phyloP scores from a whole-genome alignment of 2,888 invertebrate species.

The Hipparchia sbordonii region DNA sequence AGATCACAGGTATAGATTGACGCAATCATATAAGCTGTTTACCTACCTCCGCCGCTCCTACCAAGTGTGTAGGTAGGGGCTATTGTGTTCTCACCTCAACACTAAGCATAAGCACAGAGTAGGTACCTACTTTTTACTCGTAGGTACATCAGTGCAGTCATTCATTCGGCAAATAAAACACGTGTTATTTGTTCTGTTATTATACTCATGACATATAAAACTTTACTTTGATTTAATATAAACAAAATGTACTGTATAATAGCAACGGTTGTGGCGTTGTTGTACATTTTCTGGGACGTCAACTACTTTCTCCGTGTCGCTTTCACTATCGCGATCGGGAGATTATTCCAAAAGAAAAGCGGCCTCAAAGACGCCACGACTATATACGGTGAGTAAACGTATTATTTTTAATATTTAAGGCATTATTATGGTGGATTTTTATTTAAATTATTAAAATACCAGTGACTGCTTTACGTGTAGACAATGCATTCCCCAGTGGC shows the following conservation, averaged over 20 bases:
- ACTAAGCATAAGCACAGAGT: neutral
- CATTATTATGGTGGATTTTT: neutral
- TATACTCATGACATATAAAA: neutral
- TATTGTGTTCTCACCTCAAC: no score
- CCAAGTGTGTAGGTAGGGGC: neutral
- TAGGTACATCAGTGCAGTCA: neutral
- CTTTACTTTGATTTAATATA: slow-evolving; percentile 8
- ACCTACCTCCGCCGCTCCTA: neutral
- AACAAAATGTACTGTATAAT: slow-evolving; percentile 66
- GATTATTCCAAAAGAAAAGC: slow-evolving; percentile 87
- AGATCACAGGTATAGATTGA: no score
- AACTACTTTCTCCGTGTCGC: slow-evolving; percentile 89
- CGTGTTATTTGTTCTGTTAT: slow-evolving; percentile 1
- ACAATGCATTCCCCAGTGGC: no score
- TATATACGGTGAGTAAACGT: slow-evolving; percentile 86
- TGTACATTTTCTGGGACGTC: slow-evolving; percentile 90
- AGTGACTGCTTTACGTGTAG: no score
- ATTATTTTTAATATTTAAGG: neutral
- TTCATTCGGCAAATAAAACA: slow-evolving; percentile 9
- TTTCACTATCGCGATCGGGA: slow-evolving; percentile 87
- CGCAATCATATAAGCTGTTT: no score
- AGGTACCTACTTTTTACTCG: neutral
- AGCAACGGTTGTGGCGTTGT: slow-evolving; percentile 71
- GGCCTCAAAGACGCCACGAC: slow-evolving; percentile 87
- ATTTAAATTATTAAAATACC: no score